Conservation (phyloP, 2,797 vertebrate genomes). For the Sciurus carolinensis region DNA sequence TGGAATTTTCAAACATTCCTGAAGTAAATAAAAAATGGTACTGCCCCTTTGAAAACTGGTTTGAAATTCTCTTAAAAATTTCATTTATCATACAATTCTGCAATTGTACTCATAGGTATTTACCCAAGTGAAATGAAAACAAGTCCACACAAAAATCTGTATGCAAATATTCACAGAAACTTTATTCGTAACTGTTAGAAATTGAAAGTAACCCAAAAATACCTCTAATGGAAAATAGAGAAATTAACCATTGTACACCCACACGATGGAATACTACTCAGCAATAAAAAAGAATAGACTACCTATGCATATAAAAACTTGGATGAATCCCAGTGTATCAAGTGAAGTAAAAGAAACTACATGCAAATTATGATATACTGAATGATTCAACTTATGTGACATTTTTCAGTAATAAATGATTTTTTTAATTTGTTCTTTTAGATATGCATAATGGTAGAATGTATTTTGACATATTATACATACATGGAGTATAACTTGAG, state of each 20-base stretch:
- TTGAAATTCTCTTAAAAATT: conserved; percentile 25
- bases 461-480: no score
- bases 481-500: no score
- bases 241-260: neutral
- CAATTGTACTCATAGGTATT: neutral
- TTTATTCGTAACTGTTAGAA: neutral
- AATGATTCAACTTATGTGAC: neutral
- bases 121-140: conserved; percentile 9
- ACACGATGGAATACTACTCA: neutral
- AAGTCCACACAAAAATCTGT: neutral
- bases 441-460: no score
- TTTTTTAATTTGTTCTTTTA: no score
- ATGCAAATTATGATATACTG: neutral
- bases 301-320: neutral
- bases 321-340: neutral
- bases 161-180: neutral
- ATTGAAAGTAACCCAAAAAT: neutral
- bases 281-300: neutral
- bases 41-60: neutral
- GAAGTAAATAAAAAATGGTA: neutral
- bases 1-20: neutral
- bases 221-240: neutral
- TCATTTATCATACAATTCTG: neutral
- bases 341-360: neutral
- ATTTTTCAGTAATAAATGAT: no score